A percentile compares a stretch with the other conserved stretches of the same genome.
These are phyloP conservation scores for Ambastaia sidthimunki DNA, from an alignment of 2,797 vertebrate genomes.

Conservation along the genomic window DNA sequence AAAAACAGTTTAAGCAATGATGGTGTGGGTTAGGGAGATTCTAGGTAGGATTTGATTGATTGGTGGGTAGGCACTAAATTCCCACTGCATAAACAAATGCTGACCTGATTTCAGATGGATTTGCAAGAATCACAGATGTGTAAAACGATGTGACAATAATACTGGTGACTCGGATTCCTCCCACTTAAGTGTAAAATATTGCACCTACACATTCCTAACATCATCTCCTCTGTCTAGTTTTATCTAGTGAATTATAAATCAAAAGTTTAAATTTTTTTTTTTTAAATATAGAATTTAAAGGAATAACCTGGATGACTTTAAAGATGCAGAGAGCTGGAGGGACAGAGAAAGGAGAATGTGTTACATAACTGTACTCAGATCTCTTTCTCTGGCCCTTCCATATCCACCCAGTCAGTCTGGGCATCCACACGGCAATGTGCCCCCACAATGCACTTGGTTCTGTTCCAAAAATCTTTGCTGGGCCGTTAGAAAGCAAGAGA, in stretches of 20 bases:
- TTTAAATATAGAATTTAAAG: background rate
- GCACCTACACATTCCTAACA: constrained; percentile 9
- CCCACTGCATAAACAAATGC: constrained; percentile 10
- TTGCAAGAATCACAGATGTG: constrained; percentile 2
- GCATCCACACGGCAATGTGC: background rate
- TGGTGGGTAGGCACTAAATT: background rate
- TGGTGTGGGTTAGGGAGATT: constrained; percentile 13
- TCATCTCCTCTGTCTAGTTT: background rate
- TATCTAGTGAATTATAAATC: background rate
- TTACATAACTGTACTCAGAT: background rate
- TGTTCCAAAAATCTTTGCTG: background rate
- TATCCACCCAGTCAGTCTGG: background rate
- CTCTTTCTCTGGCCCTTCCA: background rate
- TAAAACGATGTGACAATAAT: constrained; percentile 16
- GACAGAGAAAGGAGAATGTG: background rate
- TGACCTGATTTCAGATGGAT: constrained; percentile 8
- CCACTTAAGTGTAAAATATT: background rate
- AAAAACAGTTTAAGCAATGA: background rate
- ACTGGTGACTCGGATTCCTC: constrained; percentile 21
- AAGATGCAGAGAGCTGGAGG: background rate
- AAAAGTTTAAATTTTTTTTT: background rate
- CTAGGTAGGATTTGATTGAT: background rate
- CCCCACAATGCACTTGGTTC: background rate
- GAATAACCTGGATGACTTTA: background rate
- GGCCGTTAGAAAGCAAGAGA: background rate